Conservation (phyloP, 1,140 invertebrate genomes). For the Spodoptera litura region DNA sequence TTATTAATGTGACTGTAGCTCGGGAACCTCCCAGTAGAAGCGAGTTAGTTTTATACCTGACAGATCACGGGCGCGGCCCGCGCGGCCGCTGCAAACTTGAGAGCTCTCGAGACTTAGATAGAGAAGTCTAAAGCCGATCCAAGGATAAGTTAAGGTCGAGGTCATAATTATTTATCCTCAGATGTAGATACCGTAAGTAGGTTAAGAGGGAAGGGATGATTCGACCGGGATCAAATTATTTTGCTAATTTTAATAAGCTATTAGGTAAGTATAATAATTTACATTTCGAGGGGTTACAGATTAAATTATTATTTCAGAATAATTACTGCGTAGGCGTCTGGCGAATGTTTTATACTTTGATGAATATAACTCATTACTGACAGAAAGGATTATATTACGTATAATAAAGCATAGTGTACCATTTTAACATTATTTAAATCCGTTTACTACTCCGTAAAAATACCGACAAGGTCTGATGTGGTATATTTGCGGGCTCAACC, state of each 20-base stretch:
- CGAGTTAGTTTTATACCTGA: conserved; percentile 26
- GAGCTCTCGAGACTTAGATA: conserved; percentile 15
- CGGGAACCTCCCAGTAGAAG: background rate
- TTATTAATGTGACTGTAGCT: conserved; percentile 23
- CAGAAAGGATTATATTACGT: too few relatives aligned
- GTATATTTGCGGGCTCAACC: conserved; percentile 14
- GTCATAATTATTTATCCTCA: conserved; percentile 19
- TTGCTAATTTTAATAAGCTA: conserved; percentile 27
- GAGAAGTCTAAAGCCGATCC: conserved; percentile 21
- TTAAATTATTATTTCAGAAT: conserved; percentile 1
- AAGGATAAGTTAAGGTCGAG: conserved; percentile 16
- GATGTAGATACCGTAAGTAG: conserved; percentile 13
- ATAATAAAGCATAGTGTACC: too few relatives aligned
- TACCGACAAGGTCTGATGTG: conserved; percentile 6
- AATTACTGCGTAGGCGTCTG: background rate
- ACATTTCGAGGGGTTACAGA: background rate
- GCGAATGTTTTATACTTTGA: background rate
- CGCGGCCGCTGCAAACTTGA: conserved; percentile 28
- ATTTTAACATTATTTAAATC: background rate
- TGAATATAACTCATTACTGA: too few relatives aligned
- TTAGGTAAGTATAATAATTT: conserved; percentile 16
- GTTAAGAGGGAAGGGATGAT: conserved; percentile 25
- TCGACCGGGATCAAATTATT: conserved; percentile 9
- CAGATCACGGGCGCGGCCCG: conserved; percentile 31
- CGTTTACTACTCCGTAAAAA: background rate